Evolutionary conservation across 2,113 vertebrate species (phyloP), one percentile per base, ranked within the genome.

Genomic region (Microtus oregoni): DNA sequence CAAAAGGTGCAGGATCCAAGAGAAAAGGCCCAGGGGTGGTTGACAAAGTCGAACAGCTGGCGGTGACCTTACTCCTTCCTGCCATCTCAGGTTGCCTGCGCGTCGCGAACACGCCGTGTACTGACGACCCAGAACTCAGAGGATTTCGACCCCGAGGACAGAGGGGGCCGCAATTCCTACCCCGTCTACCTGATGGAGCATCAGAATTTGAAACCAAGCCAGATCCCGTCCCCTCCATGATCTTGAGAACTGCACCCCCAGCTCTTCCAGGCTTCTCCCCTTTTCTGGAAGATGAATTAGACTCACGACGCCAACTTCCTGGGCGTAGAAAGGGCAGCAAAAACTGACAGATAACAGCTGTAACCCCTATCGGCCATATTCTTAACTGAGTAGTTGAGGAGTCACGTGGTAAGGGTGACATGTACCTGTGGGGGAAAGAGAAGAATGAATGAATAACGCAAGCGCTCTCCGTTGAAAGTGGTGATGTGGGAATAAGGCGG

Each of bases 111-210:
- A 26, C 68, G 6, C 22, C 32, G 0, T 4, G 8, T 77, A 1
- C 68, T 55, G 82, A 61, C 14, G 78, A 61, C 14, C 65, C 92
- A 32, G 73, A 83, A 55, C n/a, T 1, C 28, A 0, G 63, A 92
- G 22, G 65, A 94, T 24, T 13, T 65, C 0, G 90, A 96, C 35
- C 38, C 38, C 1, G 97, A 94, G 19, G 83, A 97, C 17, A 41
- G 61, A 0, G 68, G 24, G 5, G 92, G 90, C 19, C 94, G 86
- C 30, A 97, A 92, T 50, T 98, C 97, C 55, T 98, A 98, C 75
- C 97, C 97, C 0, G 97, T 98, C 47, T 85, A 97, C 94, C 73
- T 96, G 94, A 97, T 97, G 96, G 97, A 98, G 73, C 97, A 97
- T 94, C 97, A 97, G 96, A 95, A 79, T 13, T 58, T 97, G 0